Percentiles rank a stretch among this genome's conserved stretches.
These are phyloP conservation scores for Clytia hemisphaerica DNA, from an alignment of 30 jellyfish, hydroid and myxozoan genomes.

Conservation along the genomic window DNA sequence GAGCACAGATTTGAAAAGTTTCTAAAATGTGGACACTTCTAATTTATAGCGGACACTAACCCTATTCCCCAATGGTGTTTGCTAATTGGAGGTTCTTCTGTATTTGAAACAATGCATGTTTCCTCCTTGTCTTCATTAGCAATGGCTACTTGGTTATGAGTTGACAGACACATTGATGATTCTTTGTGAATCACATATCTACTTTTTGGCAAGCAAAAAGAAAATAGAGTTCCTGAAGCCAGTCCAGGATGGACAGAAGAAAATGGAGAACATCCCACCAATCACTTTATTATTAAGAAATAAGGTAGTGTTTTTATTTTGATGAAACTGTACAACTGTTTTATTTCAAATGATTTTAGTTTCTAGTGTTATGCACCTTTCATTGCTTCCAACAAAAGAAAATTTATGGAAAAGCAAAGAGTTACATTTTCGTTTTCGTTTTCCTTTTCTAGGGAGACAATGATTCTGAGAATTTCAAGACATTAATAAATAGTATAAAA, in stretches of 20 bases:
- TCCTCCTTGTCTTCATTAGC: too few relatives aligned
- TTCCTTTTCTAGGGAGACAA: conserved; percentile 55
- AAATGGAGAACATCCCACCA: conserved; percentile 73
- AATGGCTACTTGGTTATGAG: conserved; percentile 97
- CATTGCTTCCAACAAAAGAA: too few relatives aligned
- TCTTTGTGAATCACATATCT: conserved; percentile 61
- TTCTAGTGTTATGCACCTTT: too few relatives aligned
- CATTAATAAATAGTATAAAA: conserved; percentile 44
- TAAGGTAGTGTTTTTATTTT: conserved; percentile 23
- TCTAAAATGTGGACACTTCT: too few relatives aligned
- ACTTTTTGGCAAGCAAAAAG: conserved; percentile 89
- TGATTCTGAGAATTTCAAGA: conserved; percentile 73
- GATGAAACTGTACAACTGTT: background rate
- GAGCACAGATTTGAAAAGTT: too few relatives aligned
- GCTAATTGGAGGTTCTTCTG: too few relatives aligned
- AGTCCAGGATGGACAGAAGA: conserved; percentile 69
- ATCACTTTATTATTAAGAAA: conserved; percentile 62
- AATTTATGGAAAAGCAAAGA: background rate
- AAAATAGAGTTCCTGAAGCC: conserved; percentile 90
- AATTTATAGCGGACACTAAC: too few relatives aligned
- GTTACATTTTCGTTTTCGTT: background rate
- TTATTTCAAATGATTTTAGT: too few relatives aligned
- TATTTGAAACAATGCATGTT: too few relatives aligned
- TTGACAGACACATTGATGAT: conserved; percentile 85
- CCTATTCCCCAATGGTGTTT: too few relatives aligned